Evolutionary conservation across 2,113 vertebrate genomes (phyloP).

Genomic region (Turnix velox): DNA sequence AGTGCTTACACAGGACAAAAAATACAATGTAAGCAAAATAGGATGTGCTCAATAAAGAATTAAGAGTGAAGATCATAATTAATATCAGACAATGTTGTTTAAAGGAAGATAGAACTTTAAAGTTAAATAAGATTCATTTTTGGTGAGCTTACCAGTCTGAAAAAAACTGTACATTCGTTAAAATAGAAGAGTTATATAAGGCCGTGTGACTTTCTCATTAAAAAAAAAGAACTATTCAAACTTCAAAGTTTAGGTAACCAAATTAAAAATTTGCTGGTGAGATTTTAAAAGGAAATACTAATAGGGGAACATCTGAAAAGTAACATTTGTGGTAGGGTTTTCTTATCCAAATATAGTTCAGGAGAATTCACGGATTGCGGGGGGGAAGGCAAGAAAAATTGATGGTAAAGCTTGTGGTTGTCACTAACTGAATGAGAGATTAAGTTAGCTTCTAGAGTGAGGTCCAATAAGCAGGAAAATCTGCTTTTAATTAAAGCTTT

Average conservation of each 20-base stretch:
- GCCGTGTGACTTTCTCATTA: background rate
- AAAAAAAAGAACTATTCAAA: background rate
- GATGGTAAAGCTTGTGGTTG: background rate
- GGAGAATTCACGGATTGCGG: background rate
- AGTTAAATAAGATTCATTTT: background rate
- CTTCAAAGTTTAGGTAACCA: background rate
- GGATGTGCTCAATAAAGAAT: background rate
- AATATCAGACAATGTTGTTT: background rate
- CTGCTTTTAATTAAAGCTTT: constrained; percentile 30
- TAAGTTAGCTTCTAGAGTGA: background rate
- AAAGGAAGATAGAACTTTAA: background rate
- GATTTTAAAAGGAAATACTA: background rate
- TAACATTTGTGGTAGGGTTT: background rate
- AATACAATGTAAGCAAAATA: background rate
- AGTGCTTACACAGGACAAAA: background rate
- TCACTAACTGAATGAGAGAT: background rate
- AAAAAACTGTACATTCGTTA: background rate
- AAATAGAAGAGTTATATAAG: background rate
- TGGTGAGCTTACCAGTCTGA: background rate
- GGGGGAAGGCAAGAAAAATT: background rate
- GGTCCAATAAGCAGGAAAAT: background rate
- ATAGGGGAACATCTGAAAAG: background rate
- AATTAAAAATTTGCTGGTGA: background rate
- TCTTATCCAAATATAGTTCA: background rate
- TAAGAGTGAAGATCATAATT: background rate